Evolutionary conservation across 2,888 invertebrate species (phyloP), one percentile per base, ranked within the genome.

Genomic region (Cartodere bifasciata): DNA sequence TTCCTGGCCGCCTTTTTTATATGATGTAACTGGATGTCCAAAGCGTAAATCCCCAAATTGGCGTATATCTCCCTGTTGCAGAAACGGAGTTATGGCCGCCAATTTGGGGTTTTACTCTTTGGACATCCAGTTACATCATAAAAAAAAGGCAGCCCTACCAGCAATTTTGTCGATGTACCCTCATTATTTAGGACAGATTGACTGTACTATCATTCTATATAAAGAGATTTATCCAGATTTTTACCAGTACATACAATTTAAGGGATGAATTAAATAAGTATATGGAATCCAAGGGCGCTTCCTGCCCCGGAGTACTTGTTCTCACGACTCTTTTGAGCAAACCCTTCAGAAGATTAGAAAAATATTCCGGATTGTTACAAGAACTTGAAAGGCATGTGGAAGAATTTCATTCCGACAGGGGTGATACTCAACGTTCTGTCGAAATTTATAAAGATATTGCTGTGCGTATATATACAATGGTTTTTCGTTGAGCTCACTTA

Each of bases 331-430:
- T 90, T 7, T 67, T 98, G 23, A 94, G 94, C 35, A 87, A 90
- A 60, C 94, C 97, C 0, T 95, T 98, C 61, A 75, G 95, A 23
- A 73, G 95, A 24, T 65, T 97, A 35, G 92, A 94, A 49, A 92
- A 91, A 58, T 98, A 97, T 62, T 84, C 91, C 2, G 82, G 83
- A 3, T 82, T 87, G 74, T 64, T 97, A 29, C 92, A 95, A 58
- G 97, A 98, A 56, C 63, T 97, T 37, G 94, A 95, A 46, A 68
- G 95, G 36, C 94, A 95, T 55, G 84, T 95, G 31, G 92, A 92
- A 58, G 92, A 92, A 57, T 83, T 81, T 42, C 94, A 98, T 60
- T 76, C 84, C 0, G 98, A 98, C 59, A 70, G 95, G 42, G 97
- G 97, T 1, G 95, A 98, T 55, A 88, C 94, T 0, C 95, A 97